Conservation (phyloP, 2,888 invertebrate genomes). For the Bembecia ichneumoniformis region DNA sequence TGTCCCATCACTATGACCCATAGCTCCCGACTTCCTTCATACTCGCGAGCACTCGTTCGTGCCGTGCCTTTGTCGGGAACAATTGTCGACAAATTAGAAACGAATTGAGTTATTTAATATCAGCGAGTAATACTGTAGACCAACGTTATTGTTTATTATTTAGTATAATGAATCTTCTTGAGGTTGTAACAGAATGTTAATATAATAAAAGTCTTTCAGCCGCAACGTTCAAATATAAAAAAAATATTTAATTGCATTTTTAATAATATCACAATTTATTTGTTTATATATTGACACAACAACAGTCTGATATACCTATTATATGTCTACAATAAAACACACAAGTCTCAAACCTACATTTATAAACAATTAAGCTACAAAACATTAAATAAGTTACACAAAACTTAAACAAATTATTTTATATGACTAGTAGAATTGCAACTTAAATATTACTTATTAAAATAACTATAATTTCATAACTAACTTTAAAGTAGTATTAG, state of each 20-base stretch:
- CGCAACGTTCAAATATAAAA: neutral
- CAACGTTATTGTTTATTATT: constrained; percentile 51
- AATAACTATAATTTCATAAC: no score
- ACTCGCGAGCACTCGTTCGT: constrained; percentile 70
- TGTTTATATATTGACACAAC: no score
- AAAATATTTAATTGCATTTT: neutral
- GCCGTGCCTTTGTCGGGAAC: constrained; percentile 69
- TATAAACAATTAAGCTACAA: no score
- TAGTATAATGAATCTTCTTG: constrained; percentile 23
- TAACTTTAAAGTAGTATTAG: no score
- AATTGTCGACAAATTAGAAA: constrained; percentile 73
- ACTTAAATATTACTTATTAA: no score
- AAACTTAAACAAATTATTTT: no score
- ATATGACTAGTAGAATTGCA: no score
- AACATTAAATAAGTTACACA: no score
- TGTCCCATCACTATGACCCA: constrained; percentile 37
- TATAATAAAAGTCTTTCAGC: neutral
- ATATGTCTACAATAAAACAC: no score
- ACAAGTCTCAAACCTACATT: no score
- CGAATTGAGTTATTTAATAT: constrained; percentile 73
- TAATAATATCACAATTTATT: neutral
- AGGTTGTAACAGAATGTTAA: neutral
- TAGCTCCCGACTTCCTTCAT: constrained; percentile 69
- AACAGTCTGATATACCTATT: no score
- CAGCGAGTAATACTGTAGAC: constrained; percentile 43